These are phyloP conservation scores for Anas acuta DNA, from an alignment of 2,797 vertebrate species.

Conservation along the genomic window DNA sequence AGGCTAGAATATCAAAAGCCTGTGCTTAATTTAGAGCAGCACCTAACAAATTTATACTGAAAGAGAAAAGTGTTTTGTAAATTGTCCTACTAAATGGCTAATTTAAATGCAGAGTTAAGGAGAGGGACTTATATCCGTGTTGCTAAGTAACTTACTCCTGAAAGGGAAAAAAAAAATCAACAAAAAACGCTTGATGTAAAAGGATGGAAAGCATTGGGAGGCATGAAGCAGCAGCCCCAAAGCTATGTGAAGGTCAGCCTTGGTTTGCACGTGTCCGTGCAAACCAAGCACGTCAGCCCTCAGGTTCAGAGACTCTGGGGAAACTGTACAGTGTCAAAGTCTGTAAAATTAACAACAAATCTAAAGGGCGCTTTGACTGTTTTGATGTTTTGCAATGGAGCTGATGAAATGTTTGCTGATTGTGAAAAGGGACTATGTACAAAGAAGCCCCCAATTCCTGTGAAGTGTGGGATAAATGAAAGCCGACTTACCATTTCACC, in stretches of 20 bases:
- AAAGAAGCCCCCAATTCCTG: neutral
- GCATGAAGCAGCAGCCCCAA: neutral
- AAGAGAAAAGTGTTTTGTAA: neutral
- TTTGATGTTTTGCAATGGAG: neutral
- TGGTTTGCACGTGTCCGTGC: neutral
- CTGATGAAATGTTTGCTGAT: neutral
- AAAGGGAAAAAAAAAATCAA: neutral
- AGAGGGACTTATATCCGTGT: neutral
- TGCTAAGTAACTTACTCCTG: neutral
- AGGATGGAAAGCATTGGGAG: neutral
- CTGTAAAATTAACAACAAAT: neutral
- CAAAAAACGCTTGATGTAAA: neutral
- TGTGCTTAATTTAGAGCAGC: neutral
- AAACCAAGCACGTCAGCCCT: neutral
- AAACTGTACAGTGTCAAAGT: neutral
- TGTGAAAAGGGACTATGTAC: neutral
- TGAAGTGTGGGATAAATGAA: neutral
- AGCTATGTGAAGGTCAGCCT: neutral
- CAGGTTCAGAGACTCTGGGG: neutral
- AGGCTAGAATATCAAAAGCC: neutral
- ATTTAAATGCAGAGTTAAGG: neutral
- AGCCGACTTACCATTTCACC: slow-evolving; percentile 83
- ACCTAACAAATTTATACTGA: neutral
- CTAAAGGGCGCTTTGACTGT: neutral
- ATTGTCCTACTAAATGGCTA: neutral